Conservation (phyloP, 1,140 invertebrate genomes). For the Pseudomyrmex sp. region DNA sequence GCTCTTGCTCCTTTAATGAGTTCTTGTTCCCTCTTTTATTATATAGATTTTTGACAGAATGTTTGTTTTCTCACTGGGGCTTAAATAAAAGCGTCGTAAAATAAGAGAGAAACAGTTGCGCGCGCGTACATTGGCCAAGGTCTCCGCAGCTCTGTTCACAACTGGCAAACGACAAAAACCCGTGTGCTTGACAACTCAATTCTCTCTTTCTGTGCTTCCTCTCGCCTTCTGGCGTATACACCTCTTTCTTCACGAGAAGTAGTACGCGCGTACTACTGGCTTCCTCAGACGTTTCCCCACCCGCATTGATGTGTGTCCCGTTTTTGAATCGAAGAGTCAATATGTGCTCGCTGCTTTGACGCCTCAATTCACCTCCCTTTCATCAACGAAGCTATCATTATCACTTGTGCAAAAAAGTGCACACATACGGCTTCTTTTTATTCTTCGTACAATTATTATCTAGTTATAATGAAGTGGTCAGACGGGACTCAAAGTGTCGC, state of each 20-base stretch:
- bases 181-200: constrained; percentile 34
- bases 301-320: not conserved
- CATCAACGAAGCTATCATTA: not conserved
- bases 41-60: not conserved
- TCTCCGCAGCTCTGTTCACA: not conserved
- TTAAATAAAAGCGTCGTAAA: constrained; percentile 8
- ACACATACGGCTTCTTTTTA: not conserved
- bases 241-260: constrained; percentile 35
- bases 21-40: not conserved
- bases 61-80: not conserved
- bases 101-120: constrained; percentile 11
- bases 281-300: constrained; percentile 36
- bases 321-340: constrained; percentile 35
- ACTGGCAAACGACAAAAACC: constrained; percentile 47
- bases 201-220: constrained; percentile 54
- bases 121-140: constrained; percentile 13
- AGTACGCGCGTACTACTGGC: not conserved
- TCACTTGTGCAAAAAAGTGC: not conserved
- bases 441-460: constrained; percentile 46
- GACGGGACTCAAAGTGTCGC: not conserved
- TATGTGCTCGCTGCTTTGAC: not conserved
- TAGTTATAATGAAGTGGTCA: not conserved
- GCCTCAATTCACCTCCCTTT: not conserved
- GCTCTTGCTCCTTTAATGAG: not conserved
- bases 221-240: constrained; percentile 7